Base-by-base conservation (phyloP, 2,888 invertebrate species). In the Muscina levida region DNA sequence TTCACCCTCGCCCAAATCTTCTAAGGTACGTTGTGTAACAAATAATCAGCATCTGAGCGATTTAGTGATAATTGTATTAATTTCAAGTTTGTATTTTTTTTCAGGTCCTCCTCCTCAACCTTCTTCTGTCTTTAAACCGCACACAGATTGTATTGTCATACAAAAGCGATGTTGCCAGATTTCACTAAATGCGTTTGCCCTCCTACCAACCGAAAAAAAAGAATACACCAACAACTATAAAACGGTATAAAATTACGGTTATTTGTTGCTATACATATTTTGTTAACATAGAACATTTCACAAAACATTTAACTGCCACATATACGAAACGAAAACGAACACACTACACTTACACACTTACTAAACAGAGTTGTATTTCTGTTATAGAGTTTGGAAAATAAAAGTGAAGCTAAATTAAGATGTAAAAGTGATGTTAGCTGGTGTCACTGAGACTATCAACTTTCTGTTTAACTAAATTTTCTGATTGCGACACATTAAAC, bases 91-190 rank as follows among this genome's bases (percentile, higher is more conserved):
- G 13, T 66, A 13, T 66, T 71, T 71, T 72, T 67, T 77, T 81
- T 66, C 79, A 79, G 79, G 72, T 79, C 66, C 67, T 22, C 31
- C 22, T 31, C 8, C 24, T 59, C 13, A 26, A 19, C 19, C n/a
- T n/a, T n/a, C n/a, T n/a, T n/a, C n/a, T n/a, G n/a, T n/a, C n/a
- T n/a, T n/a, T n/a, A n/a, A n/a, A n/a, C n/a, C n/a, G n/a, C n/a
- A n/a, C n/a, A n/a, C n/a, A n/a, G 31, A 31, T 31, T 31, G 31
- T 5, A 53, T 1, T 11, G 10, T 2, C 4, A 62, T 39, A 57
- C 13, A 31, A 71, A 66, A 53, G 51, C 56, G 42, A 59, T 73
- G 80, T 81, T 81, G 80, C 80, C 80, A 81, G 73, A 74, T 81
- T 81, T 81, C 80, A 71, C 22, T 6, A 53, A 46, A 46, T 26